Conservation (phyloP, 2,797 vertebrate genomes). For the Eremophila alpestris region DNA sequence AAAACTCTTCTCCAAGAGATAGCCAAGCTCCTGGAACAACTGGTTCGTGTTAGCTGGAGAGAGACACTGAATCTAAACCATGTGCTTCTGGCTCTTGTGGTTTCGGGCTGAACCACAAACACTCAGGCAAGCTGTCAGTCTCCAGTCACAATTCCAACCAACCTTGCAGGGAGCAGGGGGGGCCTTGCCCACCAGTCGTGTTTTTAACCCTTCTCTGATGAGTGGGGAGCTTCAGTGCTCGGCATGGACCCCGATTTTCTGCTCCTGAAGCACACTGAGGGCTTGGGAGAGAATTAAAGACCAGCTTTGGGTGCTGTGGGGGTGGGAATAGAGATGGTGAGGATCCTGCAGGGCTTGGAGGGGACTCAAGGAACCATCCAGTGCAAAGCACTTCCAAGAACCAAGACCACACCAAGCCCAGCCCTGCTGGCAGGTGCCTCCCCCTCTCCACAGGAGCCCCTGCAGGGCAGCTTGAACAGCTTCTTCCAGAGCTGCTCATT, state of each 20-base stretch:
- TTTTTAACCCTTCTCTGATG: constrained; percentile 55
- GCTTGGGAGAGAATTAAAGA: background rate
- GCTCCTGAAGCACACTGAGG: background rate
- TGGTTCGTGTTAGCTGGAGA: constrained; percentile 72
- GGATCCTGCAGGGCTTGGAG: background rate
- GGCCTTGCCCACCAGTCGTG: constrained; percentile 29
- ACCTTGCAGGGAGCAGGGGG: constrained; percentile 12
- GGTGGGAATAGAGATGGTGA: background rate
- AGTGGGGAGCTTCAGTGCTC: background rate
- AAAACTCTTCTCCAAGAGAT: constrained; percentile 71
- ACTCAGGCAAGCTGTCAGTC: constrained; percentile 73
- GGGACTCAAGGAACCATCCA: background rate
- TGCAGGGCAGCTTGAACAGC: background rate
- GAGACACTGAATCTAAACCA: constrained; percentile 76
- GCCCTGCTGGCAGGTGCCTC: background rate
- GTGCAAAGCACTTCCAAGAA: background rate
- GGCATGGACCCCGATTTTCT: no score
- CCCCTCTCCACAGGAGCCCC: background rate
- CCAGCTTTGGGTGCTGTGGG: background rate
- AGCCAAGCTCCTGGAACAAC: constrained; percentile 74
- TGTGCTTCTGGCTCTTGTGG: constrained; percentile 77
- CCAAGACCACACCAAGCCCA: background rate
- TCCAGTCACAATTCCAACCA: constrained; percentile 66
- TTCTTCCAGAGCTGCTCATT: background rate
- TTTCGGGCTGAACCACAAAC: constrained; percentile 74